A percentile compares a stretch with the other conserved stretches of the same genome.
Evolutionary conservation across 2,113 vertebrate genomes (phyloP).

Genomic region (Calcarius ornatus): DNA sequence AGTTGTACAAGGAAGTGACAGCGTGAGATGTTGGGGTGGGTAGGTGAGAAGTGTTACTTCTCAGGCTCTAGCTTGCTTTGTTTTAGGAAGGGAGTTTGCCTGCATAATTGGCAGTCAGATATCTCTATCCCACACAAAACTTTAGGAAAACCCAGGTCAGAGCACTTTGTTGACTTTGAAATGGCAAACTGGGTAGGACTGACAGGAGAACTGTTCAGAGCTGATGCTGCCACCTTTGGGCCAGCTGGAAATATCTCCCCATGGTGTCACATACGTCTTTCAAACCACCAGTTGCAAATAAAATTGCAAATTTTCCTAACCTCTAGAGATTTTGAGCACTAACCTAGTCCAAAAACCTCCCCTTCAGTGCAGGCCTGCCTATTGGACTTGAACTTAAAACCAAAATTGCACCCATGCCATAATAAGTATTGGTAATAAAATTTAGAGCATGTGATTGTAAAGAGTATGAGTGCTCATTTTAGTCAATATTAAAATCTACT

Average conservation of each 20-base stretch:
- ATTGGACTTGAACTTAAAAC: background rate
- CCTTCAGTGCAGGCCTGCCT: background rate
- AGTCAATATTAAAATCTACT: background rate
- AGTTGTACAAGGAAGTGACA: fast-evolving
- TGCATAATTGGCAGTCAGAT: background rate
- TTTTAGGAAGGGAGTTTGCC: background rate
- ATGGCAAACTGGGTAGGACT: too few relatives aligned
- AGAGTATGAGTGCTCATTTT: background rate
- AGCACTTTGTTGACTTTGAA: background rate
- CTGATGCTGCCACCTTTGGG: constrained; percentile 13
- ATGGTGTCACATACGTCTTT: fast-evolving
- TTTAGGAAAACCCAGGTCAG: background rate
- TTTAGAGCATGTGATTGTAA: background rate
- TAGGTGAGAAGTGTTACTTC: background rate
- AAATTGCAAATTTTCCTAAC: background rate
- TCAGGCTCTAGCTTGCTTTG: background rate
- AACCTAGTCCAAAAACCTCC: background rate
- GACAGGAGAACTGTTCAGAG: background rate
- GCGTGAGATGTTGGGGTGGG: too few relatives aligned
- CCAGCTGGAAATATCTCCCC: background rate
- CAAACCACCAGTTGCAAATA: background rate
- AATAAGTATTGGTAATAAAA: background rate
- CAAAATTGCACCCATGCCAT: background rate
- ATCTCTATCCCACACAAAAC: background rate
- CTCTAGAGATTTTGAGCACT: background rate